Evolutionary conservation across 2,113 vertebrate genomes (phyloP).

Genomic region (Notiomystis cincta): DNA sequence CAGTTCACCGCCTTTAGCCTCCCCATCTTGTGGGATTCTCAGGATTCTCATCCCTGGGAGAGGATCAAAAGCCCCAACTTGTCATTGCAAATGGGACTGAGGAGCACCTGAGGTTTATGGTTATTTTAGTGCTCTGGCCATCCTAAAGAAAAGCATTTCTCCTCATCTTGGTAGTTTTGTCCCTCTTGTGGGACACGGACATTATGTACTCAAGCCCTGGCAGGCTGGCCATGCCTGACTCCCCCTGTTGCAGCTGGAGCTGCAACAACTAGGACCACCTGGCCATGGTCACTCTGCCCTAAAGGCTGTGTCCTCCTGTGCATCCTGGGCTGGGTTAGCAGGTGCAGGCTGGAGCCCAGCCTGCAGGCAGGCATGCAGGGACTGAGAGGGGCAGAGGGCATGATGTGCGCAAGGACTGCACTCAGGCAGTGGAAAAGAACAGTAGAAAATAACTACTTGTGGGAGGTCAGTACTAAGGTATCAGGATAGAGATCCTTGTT

Average conservation of each 20-base stretch:
- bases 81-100: background rate
- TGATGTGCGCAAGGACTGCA: background rate
- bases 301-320: background rate
- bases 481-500: fast-evolving
- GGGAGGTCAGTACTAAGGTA: background rate
- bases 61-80: fast-evolving
- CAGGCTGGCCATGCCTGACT: background rate
- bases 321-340: background rate
- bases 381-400: background rate
- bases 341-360: background rate
- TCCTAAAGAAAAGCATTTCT: background rate
- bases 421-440: background rate
- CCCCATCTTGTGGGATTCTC: fast-evolving
- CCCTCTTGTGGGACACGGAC: too few species aligned
- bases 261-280: background rate
- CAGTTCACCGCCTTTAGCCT: background rate
- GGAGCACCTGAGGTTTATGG: background rate
- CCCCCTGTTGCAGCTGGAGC: fast-evolving
- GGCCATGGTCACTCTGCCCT: background rate
- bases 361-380: background rate
- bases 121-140: background rate
- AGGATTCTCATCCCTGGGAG: background rate
- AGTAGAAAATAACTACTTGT: background rate
- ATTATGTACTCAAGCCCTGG: background rate
- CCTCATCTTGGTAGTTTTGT: background rate